These are phyloP conservation scores for Mesocentrotus franciscanus DNA, from an alignment of 53 echinoderm and acorn worm species.

Conservation along the genomic window DNA sequence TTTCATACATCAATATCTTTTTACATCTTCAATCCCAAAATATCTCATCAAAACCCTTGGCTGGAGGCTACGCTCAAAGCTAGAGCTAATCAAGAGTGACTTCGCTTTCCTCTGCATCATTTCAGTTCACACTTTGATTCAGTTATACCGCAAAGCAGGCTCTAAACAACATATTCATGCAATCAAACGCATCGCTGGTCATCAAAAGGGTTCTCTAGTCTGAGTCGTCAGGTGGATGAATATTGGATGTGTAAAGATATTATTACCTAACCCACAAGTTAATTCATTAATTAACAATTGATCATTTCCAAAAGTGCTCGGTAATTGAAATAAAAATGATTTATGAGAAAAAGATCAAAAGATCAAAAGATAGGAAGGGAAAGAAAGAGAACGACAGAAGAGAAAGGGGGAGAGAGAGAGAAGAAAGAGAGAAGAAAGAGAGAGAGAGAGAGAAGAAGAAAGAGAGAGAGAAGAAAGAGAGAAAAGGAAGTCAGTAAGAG, in stretches of 20 bases:
- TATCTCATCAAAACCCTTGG: not conserved
- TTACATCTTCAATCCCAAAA: not conserved
- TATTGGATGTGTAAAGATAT: not conserved
- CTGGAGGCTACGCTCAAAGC: not conserved
- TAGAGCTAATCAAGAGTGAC: not conserved
- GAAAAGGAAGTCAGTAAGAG: too few relatives aligned
- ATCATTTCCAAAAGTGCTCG: not conserved
- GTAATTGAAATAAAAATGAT: not conserved
- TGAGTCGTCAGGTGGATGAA: not conserved
- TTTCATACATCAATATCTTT: too few relatives aligned
- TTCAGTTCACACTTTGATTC: constrained; percentile 28
- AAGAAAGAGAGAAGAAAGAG: too few relatives aligned
- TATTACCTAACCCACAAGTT: not conserved
- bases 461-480: too few relatives aligned
- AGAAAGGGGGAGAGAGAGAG: too few relatives aligned
- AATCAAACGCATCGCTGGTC: not conserved
- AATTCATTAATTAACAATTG: not conserved
- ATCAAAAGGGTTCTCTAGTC: not conserved
- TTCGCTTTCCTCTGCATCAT: constrained; percentile 7
- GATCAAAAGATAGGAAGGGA: too few relatives aligned
- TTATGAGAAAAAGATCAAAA: too few relatives aligned
- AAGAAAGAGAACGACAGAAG: too few relatives aligned
- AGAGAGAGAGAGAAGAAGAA: too few relatives aligned
- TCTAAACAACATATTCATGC: not conserved
- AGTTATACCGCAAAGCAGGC: not conserved